Percentiles rank a stretch among this genome's conserved stretches.
phyloP scores from a whole-genome alignment of 2,113 vertebrate genomes.

The Vulpes lagopus region DNA sequence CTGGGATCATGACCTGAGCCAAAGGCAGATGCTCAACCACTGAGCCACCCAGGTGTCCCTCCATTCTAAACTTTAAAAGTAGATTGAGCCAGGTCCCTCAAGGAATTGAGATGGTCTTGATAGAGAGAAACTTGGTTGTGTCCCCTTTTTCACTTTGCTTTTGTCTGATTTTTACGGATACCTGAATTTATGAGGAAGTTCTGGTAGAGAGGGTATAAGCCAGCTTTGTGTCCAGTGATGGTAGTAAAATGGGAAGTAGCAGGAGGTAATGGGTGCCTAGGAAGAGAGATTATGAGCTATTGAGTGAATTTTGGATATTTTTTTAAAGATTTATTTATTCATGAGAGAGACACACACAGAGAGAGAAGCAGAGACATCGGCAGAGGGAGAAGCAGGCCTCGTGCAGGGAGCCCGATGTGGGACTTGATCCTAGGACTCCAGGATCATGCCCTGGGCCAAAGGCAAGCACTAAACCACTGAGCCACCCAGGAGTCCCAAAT shows the following conservation, averaged over 20 bases:
- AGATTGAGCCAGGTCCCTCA: not conserved
- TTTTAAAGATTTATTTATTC: not conserved
- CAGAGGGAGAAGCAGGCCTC: too few species aligned
- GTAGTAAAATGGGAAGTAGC: not conserved
- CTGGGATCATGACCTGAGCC: too few species aligned
- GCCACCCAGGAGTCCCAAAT: not conserved
- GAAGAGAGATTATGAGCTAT: slow-evolving; percentile 7
- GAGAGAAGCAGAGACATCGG: too few species aligned
- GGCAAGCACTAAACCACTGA: too few species aligned
- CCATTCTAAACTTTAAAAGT: slow-evolving; percentile 47
- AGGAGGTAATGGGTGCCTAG: not conserved
- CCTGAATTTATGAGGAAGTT: not conserved
- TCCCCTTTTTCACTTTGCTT: not conserved
- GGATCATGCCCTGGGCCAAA: too few species aligned
- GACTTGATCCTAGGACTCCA: too few species aligned
- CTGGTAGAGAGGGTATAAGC: not conserved
- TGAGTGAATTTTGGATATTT: not conserved
- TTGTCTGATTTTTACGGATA: not conserved
- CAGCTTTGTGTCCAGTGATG: not conserved
- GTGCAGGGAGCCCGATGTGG: too few species aligned
- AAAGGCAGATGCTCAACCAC: too few species aligned
- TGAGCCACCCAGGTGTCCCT: too few species aligned
- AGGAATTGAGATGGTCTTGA: not conserved
- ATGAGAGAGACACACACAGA: too few species aligned
- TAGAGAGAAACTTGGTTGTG: slow-evolving; percentile 8